Base-by-base conservation (phyloP, 1,140 invertebrate genomes). In the Camponotus floridanus region DNA sequence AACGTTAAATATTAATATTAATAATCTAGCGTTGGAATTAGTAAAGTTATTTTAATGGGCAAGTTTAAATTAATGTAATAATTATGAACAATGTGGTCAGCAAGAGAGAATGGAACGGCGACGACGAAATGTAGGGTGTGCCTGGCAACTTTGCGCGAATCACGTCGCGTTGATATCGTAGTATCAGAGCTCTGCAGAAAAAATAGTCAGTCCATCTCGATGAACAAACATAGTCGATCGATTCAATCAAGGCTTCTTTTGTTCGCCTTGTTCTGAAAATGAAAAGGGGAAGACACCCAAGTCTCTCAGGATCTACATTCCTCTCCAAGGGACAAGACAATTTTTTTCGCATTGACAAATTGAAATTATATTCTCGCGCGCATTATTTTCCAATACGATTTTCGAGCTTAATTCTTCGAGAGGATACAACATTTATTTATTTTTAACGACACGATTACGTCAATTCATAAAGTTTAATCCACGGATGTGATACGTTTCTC, bases 231-330 rank as follows among this genome's bases (percentile, higher is more conserved):
- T 48, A 5, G 64, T 68, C 64, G 48, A 59, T 59, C 74, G 64
- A 86, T 81, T 86, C 51, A 81, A 86, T 86, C 51, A 70, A 86
- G 51, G 64, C 36, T 80, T 13, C 42, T 86, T 80, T 76, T 45
- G 73, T 31, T n/a, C 26, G 81, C 31, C 18, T 26, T 45, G 45
- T 39, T 3, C 18, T 76, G 59, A 64, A 33, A 31, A 65, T 45
- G 81, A 76, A n/a, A 78, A 78, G 36, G 15, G 11, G 36, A 3
- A 51, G 48, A 45, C 9, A 51, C 13, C 11, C 15, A 51, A 15
- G 48, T 51, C 39, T 2, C 39, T 59, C 39, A 55, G 33, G 13
- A 26, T 26, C 26, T 84, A 74, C 3, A 18, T 51, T 55, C 21
- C 21, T 51, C 3, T 9, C n/a, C 11, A 26, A 26, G 26, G 9